Evolutionary conservation across 2,113 vertebrate species (phyloP), one percentile per base, ranked within the genome.

Genomic region (Megaleporinus macrocephalus): DNA sequence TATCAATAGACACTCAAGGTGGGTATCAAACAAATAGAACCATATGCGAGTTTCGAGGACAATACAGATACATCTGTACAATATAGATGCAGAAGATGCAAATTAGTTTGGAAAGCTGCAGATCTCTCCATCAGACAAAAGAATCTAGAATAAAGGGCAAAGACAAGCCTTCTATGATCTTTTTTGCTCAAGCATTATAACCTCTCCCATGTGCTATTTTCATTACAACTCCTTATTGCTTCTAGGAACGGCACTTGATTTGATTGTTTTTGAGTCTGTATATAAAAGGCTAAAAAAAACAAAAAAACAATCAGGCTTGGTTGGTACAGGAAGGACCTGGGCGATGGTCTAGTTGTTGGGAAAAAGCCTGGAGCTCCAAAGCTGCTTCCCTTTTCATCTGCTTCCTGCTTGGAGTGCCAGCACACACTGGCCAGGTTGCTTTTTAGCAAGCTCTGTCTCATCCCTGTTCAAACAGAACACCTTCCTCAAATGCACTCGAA

Each of bases 271-370:
- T 47, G 15, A 65, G 15, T 74, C 15, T 20, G 14, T n/a, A 26
- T 36, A 78, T 85, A 74, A 74, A 78, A 51, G 51, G 24, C 62
- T 18, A 18, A n/a, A 44, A 61, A 71, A 76, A 77, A 68, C 47
- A n/a, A 44, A 61, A 71, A 76, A 77, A 68, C 47, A 81, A 63
- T 55, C 22, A 4, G 33, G 59, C 16, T 44, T 30, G 27, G 61
- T 73, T n/a, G 61, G 59, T 51, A 65, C 74, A 81, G 83, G 68
- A 85, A 85, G 68, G 16, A 71, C 66, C 79, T 49, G 81, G 75
- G 59, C 55, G 59, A 36, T 22, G 26, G 24, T 59, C 51, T 13
- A 12, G 27, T 22, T 26, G 62, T 9, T 20, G 36, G 57, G 22
- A 65, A 73, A 70, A 80, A 49, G 26, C 78, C 78, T 6, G n/a